phyloP scores from a whole-genome alignment of 2,888 invertebrate species.

The Ommatoiulus sabulosus region DNA sequence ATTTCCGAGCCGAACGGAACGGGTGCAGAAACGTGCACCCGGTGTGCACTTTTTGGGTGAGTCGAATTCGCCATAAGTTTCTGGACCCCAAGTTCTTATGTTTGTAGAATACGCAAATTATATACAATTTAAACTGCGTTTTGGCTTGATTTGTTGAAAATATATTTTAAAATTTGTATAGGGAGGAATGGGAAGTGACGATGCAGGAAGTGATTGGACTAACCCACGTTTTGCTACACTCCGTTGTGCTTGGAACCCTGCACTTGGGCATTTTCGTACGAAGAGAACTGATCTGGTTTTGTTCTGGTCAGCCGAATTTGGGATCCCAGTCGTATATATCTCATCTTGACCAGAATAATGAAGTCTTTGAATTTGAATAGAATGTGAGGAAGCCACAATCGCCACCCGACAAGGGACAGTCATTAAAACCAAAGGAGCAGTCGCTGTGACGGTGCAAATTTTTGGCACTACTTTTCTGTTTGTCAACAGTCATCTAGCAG shows the following conservation, averaged over 20 bases:
- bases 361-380: slow-evolving; percentile 10
- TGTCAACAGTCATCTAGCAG: slow-evolving; percentile 94
- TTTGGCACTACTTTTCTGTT: slow-evolving; percentile 97
- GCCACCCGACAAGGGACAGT: slow-evolving; percentile 91
- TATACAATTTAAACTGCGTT: no score
- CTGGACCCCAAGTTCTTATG: no score
- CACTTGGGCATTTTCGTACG: slow-evolving; percentile 89
- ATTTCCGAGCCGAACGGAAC: no score
- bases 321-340: background rate
- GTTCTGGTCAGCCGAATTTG: slow-evolving; percentile 73
- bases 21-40: no score
- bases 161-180: slow-evolving; percentile 10
- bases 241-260: slow-evolving; percentile 86
- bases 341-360: background rate
- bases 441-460: slow-evolving; percentile 89
- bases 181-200: slow-evolving; percentile 86
- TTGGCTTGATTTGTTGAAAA: no score
- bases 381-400: slow-evolving; percentile 85
- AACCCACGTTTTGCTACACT: slow-evolving; percentile 90
- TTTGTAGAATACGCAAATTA: no score
- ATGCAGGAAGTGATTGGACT: slow-evolving; percentile 94
- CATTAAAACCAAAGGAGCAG: slow-evolving; percentile 89
- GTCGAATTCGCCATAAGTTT: no score
- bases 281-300: slow-evolving; percentile 95
- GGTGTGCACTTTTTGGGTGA: no score